Percentiles rank a stretch among this genome's conserved stretches.
Evolutionary conservation across 2,797 vertebrate genomes (phyloP).

Genomic region (Cheirogaleus major): DNA sequence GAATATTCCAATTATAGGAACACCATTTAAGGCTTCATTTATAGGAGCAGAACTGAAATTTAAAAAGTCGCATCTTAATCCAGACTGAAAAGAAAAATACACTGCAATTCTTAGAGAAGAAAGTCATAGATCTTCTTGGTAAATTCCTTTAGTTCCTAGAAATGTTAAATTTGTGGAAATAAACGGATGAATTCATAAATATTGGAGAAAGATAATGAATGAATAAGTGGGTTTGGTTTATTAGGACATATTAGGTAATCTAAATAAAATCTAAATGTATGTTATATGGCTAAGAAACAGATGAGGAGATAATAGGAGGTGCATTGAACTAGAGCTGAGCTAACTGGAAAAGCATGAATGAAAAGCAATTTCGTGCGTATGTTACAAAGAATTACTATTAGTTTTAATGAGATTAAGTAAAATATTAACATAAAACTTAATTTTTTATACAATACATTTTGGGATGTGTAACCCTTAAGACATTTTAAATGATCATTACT

Average conservation of each 20-base stretch:
- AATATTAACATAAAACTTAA: background rate
- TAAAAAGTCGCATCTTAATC: background rate
- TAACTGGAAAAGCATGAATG: background rate
- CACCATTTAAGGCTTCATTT: background rate
- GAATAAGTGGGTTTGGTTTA: background rate
- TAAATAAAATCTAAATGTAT: background rate
- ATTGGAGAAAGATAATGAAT: background rate
- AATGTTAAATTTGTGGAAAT: background rate
- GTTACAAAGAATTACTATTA: background rate
- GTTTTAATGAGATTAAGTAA: conserved; percentile 33
- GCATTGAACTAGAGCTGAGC: background rate
- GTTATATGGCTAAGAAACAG: background rate
- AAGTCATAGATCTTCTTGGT: background rate
- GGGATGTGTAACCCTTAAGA: background rate
- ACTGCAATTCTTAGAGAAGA: background rate
- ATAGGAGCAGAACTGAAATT: background rate
- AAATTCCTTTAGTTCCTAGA: background rate
- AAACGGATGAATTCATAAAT: background rate
- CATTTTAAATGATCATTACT: conserved; percentile 10
- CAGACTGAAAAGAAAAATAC: background rate
- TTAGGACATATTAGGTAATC: background rate
- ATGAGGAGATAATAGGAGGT: background rate
- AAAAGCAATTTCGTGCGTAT: background rate
- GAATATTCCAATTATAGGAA: background rate
- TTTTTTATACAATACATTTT: background rate